phyloP scores from a whole-genome alignment of 2,797 vertebrate genomes.

The Pristis pectinata region DNA sequence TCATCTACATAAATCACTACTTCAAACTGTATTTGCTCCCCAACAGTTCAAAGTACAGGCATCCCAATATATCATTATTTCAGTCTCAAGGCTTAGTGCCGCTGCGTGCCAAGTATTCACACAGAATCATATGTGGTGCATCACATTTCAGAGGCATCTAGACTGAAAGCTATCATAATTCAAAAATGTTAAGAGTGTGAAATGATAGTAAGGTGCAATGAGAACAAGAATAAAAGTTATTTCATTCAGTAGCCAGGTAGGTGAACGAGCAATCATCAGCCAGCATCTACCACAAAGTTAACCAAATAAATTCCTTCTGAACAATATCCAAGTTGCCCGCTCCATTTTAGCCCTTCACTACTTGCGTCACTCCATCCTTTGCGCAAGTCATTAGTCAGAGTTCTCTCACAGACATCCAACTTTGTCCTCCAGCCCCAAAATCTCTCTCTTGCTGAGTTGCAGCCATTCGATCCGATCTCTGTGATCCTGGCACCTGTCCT shows the following conservation, averaged over 20 bases:
- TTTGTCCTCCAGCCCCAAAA: background rate
- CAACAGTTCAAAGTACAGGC: background rate
- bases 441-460: background rate
- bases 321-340: background rate
- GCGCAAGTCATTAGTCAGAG: background rate
- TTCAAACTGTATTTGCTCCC: background rate
- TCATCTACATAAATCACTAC: background rate
- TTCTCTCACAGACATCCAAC: background rate
- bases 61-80: background rate
- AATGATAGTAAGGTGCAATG: background rate
- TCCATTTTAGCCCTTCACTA: background rate
- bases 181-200: background rate
- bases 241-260: background rate
- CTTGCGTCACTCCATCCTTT: background rate
- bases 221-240: background rate
- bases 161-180: background rate
- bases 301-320: background rate
- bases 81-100: background rate
- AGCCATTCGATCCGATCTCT: background rate
- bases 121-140: background rate
- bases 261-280: background rate
- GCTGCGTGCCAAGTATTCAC: background rate
- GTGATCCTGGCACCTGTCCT: background rate
- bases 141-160: background rate
- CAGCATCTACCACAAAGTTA: background rate